phyloP scores from a whole-genome alignment of 2,113 vertebrate species.

The Petrocephalus microphthalmus region DNA sequence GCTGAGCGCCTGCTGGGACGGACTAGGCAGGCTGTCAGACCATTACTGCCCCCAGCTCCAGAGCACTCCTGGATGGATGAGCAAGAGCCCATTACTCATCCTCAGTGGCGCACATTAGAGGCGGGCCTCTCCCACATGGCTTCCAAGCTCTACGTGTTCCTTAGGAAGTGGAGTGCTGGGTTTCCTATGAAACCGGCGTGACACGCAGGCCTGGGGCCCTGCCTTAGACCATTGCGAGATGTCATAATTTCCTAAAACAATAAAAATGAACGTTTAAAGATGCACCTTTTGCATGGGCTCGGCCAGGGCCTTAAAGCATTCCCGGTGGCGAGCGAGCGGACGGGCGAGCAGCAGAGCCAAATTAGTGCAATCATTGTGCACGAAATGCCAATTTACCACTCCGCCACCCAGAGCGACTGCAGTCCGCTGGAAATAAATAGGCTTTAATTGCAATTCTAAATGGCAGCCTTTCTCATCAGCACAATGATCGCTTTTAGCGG shows the following conservation, averaged over 20 bases:
- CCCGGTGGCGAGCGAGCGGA: background rate
- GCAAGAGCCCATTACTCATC: background rate
- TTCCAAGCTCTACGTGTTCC: background rate
- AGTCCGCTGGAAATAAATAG: conserved; percentile 18
- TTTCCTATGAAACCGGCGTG: conserved; percentile 47
- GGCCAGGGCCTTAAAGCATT: conserved; percentile 22
- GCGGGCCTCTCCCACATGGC: background rate
- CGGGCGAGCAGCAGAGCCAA: conserved; percentile 19
- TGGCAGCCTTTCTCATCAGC: conserved; percentile 18
- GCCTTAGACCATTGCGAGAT: conserved; percentile 40
- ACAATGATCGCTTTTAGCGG: conserved; percentile 19
- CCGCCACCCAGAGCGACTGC: conserved; percentile 17
- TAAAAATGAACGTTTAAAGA: conserved; percentile 43
- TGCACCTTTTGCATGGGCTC: conserved; percentile 41
- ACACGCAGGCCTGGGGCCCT: conserved; percentile 31
- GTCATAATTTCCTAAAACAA: conserved; percentile 36
- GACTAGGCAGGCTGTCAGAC: background rate
- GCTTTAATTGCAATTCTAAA: conserved; percentile 29
- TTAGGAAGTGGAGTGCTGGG: conserved; percentile 41
- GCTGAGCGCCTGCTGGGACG: background rate
- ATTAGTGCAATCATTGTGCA: conserved; percentile 40
- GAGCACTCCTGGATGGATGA: background rate
- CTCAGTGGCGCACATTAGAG: background rate
- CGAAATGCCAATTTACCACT: conserved; percentile 20
- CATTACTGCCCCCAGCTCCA: background rate